Conservation (phyloP, 92 coral and sea anemone species). For the Epizoanthus illoricatus region DNA sequence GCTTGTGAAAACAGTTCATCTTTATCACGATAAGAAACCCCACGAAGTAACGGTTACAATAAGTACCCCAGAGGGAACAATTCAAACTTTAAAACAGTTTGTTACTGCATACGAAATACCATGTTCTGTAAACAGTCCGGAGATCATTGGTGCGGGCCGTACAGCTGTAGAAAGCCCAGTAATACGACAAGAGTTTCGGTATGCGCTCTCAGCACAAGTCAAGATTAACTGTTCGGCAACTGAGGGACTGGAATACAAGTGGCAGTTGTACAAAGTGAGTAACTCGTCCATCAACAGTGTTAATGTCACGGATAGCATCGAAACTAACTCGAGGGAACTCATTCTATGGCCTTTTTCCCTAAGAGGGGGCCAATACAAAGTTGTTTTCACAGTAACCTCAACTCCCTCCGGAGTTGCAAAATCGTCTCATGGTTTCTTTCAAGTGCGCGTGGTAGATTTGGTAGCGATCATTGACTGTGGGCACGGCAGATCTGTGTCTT, state of each 20-base stretch:
- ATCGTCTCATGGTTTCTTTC: constrained; percentile 61
- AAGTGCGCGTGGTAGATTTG: constrained; percentile 59
- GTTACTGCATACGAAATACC: constrained; percentile 44
- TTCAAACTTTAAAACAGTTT: constrained; percentile 30
- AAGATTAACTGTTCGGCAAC: constrained; percentile 7
- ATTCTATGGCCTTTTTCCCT: constrained; percentile 57
- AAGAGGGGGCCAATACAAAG: constrained; percentile 70
- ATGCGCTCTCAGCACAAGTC: constrained; percentile 32
- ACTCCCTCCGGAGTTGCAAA: constrained; percentile 54
- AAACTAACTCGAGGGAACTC: constrained; percentile 42
- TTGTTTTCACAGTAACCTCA: constrained; percentile 52
- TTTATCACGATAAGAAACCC: constrained; percentile 32
- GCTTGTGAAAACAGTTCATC: constrained; percentile 10
- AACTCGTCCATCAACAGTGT: constrained; percentile 2
- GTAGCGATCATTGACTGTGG: constrained; percentile 82
- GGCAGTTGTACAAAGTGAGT: constrained; percentile 14
- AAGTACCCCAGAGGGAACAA: constrained; percentile 60
- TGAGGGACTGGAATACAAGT: constrained; percentile 6
- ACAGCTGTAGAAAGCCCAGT: constrained; percentile 44
- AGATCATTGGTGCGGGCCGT: constrained; percentile 61
- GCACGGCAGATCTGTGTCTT: constrained; percentile 62
- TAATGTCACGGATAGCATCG: constrained; percentile 9
- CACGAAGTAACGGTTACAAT: constrained; percentile 51
- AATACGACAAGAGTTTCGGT: constrained; percentile 67
- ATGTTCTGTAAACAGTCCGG: constrained; percentile 59